Percentiles rank a stretch among this genome's conserved stretches.
These are phyloP conservation scores for Euproctis similis DNA, from an alignment of 2,888 invertebrate species.

Conservation along the genomic window DNA sequence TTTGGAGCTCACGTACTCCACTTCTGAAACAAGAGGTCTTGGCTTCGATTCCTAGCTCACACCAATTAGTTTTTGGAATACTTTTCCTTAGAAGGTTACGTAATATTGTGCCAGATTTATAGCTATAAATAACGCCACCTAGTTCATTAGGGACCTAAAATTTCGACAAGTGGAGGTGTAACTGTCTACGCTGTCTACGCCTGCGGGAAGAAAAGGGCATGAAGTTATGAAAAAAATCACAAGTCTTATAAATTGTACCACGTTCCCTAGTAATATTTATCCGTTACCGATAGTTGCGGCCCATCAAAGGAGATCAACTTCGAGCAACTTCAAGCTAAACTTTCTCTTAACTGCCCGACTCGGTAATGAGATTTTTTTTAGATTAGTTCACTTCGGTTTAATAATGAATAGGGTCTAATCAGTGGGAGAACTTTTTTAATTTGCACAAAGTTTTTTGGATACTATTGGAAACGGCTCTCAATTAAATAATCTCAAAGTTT, in stretches of 20 bases:
- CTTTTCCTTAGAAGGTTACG: no score
- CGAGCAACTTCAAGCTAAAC: slow-evolving; percentile 29
- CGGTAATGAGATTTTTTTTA: slow-evolving; percentile 43
- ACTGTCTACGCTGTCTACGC: no score
- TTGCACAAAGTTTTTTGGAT: slow-evolving; percentile 19
- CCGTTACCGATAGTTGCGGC: slow-evolving; percentile 48
- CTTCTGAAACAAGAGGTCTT: no score
- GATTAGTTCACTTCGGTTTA: slow-evolving; percentile 36
- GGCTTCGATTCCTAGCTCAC: no score
- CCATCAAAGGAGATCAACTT: slow-evolving; percentile 28
- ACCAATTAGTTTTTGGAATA: no score
- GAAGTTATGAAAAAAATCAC: neutral
- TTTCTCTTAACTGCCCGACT: slow-evolving; percentile 28
- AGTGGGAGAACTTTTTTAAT: slow-evolving; percentile 30
- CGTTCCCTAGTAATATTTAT: slow-evolving; percentile 36
- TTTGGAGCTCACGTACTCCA: no score
- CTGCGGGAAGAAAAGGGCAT: no score
- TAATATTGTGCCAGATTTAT: no score
- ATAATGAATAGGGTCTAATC: slow-evolving; percentile 45
- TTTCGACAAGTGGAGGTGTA: no score
- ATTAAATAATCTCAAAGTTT: no score
- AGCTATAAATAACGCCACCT: no score
- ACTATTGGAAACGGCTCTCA: slow-evolving; percentile 11
- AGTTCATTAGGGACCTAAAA: no score
- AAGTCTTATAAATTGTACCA: slow-evolving; percentile 22